A percentile compares a stretch with the other conserved stretches of the same genome.
Conservation (phyloP, 2,888 invertebrate genomes). For the Nomada goodeniana region DNA sequence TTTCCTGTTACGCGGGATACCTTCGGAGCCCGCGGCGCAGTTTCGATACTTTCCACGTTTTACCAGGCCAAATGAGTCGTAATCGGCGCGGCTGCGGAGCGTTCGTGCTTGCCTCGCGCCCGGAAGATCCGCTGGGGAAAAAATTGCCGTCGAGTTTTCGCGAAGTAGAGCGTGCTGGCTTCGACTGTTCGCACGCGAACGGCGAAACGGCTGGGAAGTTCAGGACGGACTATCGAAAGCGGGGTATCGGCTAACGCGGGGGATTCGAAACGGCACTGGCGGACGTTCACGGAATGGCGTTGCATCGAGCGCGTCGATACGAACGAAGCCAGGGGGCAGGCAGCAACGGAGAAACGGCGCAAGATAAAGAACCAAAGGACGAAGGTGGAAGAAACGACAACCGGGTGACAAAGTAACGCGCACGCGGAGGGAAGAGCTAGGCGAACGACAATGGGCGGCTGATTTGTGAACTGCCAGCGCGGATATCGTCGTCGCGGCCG, state of each 20-base stretch:
- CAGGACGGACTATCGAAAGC: background rate
- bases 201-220: no score
- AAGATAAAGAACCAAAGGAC: slow-evolving; percentile 43
- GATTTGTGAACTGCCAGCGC: slow-evolving; percentile 58
- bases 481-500: slow-evolving; percentile 64
- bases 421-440: slow-evolving; percentile 42
- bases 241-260: background rate
- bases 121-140: background rate
- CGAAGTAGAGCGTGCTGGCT: background rate
- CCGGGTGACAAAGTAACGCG: slow-evolving; percentile 47
- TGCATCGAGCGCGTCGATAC: slow-evolving; percentile 20
- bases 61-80: background rate
- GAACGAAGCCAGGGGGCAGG: slow-evolving; percentile 15
- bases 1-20: slow-evolving; percentile 44
- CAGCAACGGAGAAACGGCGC: slow-evolving; percentile 22
- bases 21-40: slow-evolving; percentile 2
- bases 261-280: background rate
- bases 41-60: slow-evolving; percentile 38
- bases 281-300: slow-evolving; percentile 24
- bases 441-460: slow-evolving; percentile 63
- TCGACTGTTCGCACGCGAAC: background rate
- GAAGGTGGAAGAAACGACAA: slow-evolving; percentile 54
- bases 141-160: background rate
- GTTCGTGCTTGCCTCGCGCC: background rate
- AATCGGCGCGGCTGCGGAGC: slow-evolving; percentile 1